Conservation (phyloP, 35 echinoderm and acorn worm species). For the Apostichopus japonicus region DNA sequence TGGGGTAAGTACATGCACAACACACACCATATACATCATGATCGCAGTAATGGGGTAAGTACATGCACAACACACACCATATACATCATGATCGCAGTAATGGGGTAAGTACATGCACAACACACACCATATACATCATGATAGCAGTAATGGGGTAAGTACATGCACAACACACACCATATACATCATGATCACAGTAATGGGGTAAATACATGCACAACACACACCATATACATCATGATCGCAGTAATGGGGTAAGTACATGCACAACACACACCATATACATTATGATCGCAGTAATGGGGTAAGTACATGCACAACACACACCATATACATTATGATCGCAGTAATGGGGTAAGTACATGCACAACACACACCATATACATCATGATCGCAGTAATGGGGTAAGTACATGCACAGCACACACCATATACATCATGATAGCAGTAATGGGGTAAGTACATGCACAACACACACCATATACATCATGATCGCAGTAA, state of each 20-base stretch:
- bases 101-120: constrained; percentile 22
- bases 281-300: background rate
- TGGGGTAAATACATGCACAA: constrained; percentile 19
- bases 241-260: constrained; percentile 24
- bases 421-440: background rate
- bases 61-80: constrained; percentile 14
- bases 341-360: constrained; percentile 24
- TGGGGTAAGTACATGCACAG: constrained; percentile 18
- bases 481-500: background rate
- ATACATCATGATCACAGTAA: background rate
- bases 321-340: background rate
- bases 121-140: background rate
- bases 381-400: background rate
- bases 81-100: background rate
- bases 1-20: constrained; percentile 22
- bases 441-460: constrained; percentile 22
- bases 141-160: constrained; percentile 22
- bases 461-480: constrained; percentile 14
- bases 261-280: constrained; percentile 14
- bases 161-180: constrained; percentile 14
- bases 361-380: constrained; percentile 14
- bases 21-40: background rate
- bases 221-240: background rate
- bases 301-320: constrained; percentile 22
- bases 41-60: constrained; percentile 24